These are phyloP conservation scores for Atta cephalotes DNA, from an alignment of 1,140 invertebrate species.

Conservation along the genomic window DNA sequence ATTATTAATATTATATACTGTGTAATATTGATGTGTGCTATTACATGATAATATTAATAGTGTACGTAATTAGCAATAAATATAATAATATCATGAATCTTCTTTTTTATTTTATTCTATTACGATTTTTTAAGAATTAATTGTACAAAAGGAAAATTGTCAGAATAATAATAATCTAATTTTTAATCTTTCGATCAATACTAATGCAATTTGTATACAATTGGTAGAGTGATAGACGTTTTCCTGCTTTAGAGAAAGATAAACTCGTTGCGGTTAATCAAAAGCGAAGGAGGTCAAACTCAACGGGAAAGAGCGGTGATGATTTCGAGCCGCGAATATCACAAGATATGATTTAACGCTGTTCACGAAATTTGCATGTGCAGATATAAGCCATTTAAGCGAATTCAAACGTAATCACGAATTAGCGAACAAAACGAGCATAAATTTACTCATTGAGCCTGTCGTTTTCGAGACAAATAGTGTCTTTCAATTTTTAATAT, in stretches of 20 bases:
- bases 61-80: neutral
- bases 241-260: constrained; percentile 14
- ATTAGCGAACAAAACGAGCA: constrained; percentile 33
- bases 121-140: neutral
- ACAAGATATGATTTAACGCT: constrained; percentile 64
- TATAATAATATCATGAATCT: constrained; percentile 7
- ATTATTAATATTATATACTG: constrained; percentile 26
- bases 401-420: constrained; percentile 68
- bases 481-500: neutral
- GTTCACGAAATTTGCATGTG: constrained; percentile 62
- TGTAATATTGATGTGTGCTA: neutral
- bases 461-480: constrained; percentile 4
- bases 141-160: neutral
- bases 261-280: constrained; percentile 24
- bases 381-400: constrained; percentile 66
- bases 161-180: neutral
- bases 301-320: constrained; percentile 30
- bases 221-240: constrained; percentile 7
- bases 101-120: neutral
- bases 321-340: constrained; percentile 65
- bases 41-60: neutral
- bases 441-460: constrained; percentile 4
- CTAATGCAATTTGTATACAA: neutral
- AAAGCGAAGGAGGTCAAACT: constrained; percentile 47
- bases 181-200: neutral